Evolutionary conservation across 2,888 invertebrate species (phyloP).

Genomic region (Eulithis prunata): DNA sequence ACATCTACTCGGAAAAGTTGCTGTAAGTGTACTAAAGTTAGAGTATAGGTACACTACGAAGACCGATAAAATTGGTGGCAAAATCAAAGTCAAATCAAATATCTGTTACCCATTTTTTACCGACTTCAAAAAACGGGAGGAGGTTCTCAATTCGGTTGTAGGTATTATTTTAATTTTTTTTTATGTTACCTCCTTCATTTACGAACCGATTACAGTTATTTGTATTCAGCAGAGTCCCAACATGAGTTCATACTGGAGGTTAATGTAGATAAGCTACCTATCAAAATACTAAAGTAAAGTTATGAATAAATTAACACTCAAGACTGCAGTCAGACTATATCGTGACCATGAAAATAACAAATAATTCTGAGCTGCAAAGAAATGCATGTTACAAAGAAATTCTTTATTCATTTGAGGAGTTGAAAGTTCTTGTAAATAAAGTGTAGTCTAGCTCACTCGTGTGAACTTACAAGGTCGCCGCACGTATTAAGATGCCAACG

Average conservation of each 20-base stretch:
- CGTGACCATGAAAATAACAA: constrained; percentile 17
- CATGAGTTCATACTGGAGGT: too few relatives aligned
- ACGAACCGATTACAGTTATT: too few relatives aligned
- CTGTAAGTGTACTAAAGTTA: constrained; percentile 86
- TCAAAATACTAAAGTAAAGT: neutral
- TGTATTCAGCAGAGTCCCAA: too few relatives aligned
- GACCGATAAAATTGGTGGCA: too few relatives aligned
- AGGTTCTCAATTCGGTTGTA: too few relatives aligned
- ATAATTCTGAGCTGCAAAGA: constrained; percentile 11
- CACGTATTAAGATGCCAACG: constrained; percentile 35
- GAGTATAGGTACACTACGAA: too few relatives aligned
- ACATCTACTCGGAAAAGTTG: constrained; percentile 95
- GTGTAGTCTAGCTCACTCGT: constrained; percentile 46
- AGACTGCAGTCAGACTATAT: constrained; percentile 13
- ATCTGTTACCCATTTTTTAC: too few relatives aligned
- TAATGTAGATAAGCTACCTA: too few relatives aligned
- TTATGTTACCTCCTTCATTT: too few relatives aligned
- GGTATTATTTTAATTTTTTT: too few relatives aligned
- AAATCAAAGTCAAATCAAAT: too few relatives aligned
- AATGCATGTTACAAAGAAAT: constrained; percentile 13
- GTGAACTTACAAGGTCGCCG: constrained; percentile 45
- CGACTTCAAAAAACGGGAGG: too few relatives aligned
- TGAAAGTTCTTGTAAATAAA: constrained; percentile 44
- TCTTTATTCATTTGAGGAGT: constrained; percentile 29
- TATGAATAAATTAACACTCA: constrained; percentile 17